These are phyloP conservation scores for Hermaeophaga mercurialis DNA, from an alignment of 2,888 invertebrate genomes.

Conservation along the genomic window DNA sequence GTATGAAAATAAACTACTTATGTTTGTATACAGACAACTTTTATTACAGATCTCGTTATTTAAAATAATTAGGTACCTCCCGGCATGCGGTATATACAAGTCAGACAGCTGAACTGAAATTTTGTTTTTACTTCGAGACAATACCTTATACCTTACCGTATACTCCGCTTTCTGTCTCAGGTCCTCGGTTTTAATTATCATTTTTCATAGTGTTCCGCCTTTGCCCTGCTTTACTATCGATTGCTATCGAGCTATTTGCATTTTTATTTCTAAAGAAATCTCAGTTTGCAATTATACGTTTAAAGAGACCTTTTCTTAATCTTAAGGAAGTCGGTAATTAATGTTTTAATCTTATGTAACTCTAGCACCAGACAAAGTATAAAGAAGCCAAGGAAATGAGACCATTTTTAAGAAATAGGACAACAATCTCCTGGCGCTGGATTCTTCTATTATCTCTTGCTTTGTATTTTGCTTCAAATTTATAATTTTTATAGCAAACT, in stretches of 20 bases:
- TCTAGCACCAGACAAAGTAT: no score
- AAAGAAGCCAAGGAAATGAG: no score
- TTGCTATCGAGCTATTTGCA: slow-evolving; percentile 6
- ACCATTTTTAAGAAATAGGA: no score
- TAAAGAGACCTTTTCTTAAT: background rate
- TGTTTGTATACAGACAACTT: no score
- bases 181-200: slow-evolving; percentile 7
- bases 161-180: slow-evolving; percentile 6
- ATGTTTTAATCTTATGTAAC: slow-evolving; percentile 1
- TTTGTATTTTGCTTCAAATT: no score
- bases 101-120: background rate
- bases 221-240: background rate
- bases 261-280: slow-evolving; percentile 6
- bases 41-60: no score
- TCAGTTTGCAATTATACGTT: slow-evolving; percentile 1
- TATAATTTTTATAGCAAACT: no score
- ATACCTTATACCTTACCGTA: slow-evolving; percentile 4
- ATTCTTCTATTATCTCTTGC: no score
- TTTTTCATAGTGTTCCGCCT: background rate
- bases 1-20: no score
- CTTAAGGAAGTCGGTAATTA: slow-evolving; percentile 6
- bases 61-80: no score
- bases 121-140: slow-evolving; percentile 2
- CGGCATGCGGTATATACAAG: no score
- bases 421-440: no score